Percentiles rank a stretch among this genome's conserved stretches.
Evolutionary conservation across 2,888 invertebrate species (phyloP).

Genomic region (Venusia cambrica): DNA sequence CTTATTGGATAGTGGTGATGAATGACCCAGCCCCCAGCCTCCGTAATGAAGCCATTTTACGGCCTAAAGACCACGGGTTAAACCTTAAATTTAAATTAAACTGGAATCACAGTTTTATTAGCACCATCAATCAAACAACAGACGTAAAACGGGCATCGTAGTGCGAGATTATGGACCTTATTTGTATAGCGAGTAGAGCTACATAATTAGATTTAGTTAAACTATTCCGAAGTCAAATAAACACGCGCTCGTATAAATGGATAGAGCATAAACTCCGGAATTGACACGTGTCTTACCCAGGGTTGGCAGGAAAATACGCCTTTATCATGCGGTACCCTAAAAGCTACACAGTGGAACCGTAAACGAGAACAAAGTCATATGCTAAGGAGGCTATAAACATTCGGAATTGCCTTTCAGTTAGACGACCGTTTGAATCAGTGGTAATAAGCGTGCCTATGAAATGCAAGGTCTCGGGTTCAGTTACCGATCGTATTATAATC

Average conservation of each 20-base stretch:
- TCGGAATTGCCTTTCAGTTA: no score
- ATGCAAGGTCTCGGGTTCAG: no score
- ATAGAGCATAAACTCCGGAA: conserved; percentile 68
- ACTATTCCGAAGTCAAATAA: conserved; percentile 73
- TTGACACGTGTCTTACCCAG: conserved; percentile 60
- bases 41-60: conserved; percentile 69
- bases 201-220: conserved; percentile 43
- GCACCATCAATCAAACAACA: conserved; percentile 77
- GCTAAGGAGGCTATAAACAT: no score
- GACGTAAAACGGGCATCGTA: conserved; percentile 50
- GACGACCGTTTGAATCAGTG: no score
- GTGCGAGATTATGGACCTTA: conserved; percentile 53
- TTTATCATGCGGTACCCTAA: conserved; percentile 4
- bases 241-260: conserved; percentile 73
- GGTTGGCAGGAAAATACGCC: conserved; percentile 34
- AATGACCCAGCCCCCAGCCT: conserved; percentile 52
- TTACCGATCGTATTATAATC: no score
- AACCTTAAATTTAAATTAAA: conserved; percentile 81
- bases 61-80: conserved; percentile 69
- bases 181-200: conserved; percentile 38
- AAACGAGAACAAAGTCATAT: no score
- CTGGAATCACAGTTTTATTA: conserved; percentile 79
- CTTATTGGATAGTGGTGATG: conserved; percentile 42
- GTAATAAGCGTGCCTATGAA: no score
- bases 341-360: no score